Evolutionary conservation across 1,140 invertebrate species (phyloP), one percentile per base, ranked within the genome.

Genomic region (Drosophila elegans): DNA sequence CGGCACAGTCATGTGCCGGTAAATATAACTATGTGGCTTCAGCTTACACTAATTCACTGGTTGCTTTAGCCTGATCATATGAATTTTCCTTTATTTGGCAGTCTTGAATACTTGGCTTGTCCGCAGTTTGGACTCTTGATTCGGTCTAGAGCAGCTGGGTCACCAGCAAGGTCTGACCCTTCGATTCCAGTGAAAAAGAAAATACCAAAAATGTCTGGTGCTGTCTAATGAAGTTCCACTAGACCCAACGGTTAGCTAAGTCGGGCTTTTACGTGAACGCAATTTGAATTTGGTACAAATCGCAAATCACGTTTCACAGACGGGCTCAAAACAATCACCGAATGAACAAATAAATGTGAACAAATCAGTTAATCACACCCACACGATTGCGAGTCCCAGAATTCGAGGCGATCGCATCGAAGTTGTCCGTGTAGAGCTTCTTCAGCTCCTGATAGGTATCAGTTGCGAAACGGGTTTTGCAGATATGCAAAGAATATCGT

Each of bases 291-390:
- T 91, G 89, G 86, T 82, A 85, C 89, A 85, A 91, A 91, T 90
- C 86, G 80, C 77, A 91, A 91, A 91, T 91, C 89, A 91, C 89
- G 89, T 85, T 91, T 82, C 61, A 56, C 60, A 69, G 66, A 57
- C 67, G 29, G 51, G 34, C 39, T 36, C 49, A 74, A 80, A 80
- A 77, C 67, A 84, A 78, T 80, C 73, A 69, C 64, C 53, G 82
- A 89, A 80, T 80, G 74, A 84, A 84, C 84, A 89, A 89, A 89
- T 89, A 80, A 88, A 91, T 91, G 89, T 91, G 83, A 91, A 91
- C 89, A 91, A 91, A 91, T 91, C 89, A 91, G 80, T 91, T 88
- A 91, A 91, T 91, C 89, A 91, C 89, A 91, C 89, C 89, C 84
- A 91, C 89, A 91, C 89, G 78, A 80, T 68, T 76, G 53, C 27